Evolutionary conservation across 2,797 vertebrate genomes (phyloP).

Genomic region (Garrulus glandarius): DNA sequence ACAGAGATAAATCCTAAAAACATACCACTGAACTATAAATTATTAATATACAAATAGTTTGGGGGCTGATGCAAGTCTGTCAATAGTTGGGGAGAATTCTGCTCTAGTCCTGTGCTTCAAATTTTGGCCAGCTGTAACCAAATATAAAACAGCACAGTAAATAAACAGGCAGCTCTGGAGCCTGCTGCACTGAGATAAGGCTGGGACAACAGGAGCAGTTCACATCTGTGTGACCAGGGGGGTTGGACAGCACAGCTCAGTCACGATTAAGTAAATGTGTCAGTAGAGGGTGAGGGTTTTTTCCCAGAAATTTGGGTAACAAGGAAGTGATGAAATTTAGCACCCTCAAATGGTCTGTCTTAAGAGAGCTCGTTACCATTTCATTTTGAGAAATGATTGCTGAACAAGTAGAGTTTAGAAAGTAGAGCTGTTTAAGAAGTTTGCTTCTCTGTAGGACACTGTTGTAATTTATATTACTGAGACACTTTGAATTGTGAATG

Average conservation of each 20-base stretch:
- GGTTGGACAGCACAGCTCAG: not conserved
- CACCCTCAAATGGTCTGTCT: not conserved
- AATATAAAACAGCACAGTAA: not conserved
- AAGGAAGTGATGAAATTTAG: slow-evolving; percentile 44
- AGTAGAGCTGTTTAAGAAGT: not conserved
- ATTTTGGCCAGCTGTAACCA: not conserved
- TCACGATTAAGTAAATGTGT: not conserved
- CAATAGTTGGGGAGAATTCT: not conserved
- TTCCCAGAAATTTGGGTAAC: slow-evolving; percentile 1
- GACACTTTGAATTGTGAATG: slow-evolving; percentile 33
- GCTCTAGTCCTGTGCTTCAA: not conserved
- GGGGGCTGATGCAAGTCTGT: not conserved
- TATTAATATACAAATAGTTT: not conserved
- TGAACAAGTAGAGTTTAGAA: not conserved
- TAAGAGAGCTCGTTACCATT: not conserved
- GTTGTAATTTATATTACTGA: slow-evolving; percentile 7
- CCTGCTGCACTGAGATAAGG: slow-evolving; percentile 37
- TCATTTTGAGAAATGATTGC: not conserved
- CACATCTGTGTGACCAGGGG: not conserved
- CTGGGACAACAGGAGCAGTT: not conserved
- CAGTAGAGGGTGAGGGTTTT: not conserved
- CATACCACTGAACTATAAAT: not conserved
- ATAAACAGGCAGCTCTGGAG: not conserved
- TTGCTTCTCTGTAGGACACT: not conserved
- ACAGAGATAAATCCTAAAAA: not conserved